Evolutionary conservation across 2,888 invertebrate genomes (phyloP).

Genomic region (Autographa gamma): DNA sequence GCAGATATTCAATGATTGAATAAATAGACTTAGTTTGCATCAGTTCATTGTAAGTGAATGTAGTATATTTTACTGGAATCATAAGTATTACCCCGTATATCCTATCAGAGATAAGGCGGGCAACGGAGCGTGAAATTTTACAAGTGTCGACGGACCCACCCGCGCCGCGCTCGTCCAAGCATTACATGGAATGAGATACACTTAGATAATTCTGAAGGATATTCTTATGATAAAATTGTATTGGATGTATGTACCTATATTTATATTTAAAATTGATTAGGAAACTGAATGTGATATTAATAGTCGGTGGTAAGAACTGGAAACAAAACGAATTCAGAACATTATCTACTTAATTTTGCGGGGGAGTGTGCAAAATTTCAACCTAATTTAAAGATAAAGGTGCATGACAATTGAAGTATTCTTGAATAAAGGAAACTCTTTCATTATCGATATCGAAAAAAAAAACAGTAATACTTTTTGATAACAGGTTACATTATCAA

Average conservation of each 20-base stretch:
- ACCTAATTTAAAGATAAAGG: no score
- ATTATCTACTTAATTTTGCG: no score
- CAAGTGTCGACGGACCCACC: slow-evolving; percentile 71
- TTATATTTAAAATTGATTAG: neutral
- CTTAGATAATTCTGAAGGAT: slow-evolving; percentile 32
- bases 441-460: no score
- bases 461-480: no score
- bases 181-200: slow-evolving; percentile 42
- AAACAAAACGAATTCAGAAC: neutral
- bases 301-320: neutral
- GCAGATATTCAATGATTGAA: neutral
- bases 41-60: slow-evolving; percentile 38
- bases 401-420: no score
- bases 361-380: no score
- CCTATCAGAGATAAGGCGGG: slow-evolving; percentile 67
- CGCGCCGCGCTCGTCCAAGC: slow-evolving; percentile 25
- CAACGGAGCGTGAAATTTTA: slow-evolving; percentile 80
- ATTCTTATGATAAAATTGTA: slow-evolving; percentile 7
- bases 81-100: slow-evolving; percentile 59
- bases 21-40: slow-evolving; percentile 25
- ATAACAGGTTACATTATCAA: no score
- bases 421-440: no score
- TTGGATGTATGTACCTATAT: neutral
- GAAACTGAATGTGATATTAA: neutral
- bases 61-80: slow-evolving; percentile 44